Conservation (phyloP, 37 sponge, comb jelly and placozoan genomes). For the Mnemiopsis leidyi region DNA sequence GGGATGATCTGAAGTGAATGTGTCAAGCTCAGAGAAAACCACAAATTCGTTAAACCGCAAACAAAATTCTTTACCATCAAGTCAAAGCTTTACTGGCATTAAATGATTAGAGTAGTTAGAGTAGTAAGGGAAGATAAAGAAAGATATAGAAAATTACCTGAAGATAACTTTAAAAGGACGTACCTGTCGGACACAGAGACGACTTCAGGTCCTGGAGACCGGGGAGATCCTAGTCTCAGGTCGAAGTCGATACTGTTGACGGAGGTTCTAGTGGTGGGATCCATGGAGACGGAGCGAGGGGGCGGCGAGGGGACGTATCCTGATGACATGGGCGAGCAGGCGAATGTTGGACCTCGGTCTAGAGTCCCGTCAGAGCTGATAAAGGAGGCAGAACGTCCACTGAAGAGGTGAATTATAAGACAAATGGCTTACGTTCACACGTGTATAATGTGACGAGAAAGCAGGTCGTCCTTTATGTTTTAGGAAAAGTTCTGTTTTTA, state of each 20-base stretch:
- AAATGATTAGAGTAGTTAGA: no score
- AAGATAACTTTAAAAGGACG: background rate
- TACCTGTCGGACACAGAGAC: conserved; percentile 46
- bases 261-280: background rate
- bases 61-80: no score
- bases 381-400: background rate
- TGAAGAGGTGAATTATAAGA: background rate
- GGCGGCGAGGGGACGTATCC: background rate
- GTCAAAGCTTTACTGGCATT: no score
- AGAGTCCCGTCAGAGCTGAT: background rate
- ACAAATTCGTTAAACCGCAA: no score
- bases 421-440: no score
- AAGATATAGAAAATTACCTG: background rate
- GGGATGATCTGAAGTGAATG: conserved; percentile 4
- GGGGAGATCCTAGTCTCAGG: background rate
- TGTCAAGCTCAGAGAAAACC: background rate
- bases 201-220: background rate
- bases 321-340: background rate
- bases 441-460: no score
- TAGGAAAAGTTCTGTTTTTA: no score
- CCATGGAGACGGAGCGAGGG: conserved; percentile 1
- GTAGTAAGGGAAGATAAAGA: background rate
- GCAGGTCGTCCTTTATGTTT: no score
- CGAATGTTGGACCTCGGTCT: background rate
- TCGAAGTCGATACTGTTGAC: conserved; percentile 23